A percentile compares a stretch with the other conserved stretches of the same genome.
phyloP scores from a whole-genome alignment of 2,888 invertebrate species.

The Charanyca ferruginea region DNA sequence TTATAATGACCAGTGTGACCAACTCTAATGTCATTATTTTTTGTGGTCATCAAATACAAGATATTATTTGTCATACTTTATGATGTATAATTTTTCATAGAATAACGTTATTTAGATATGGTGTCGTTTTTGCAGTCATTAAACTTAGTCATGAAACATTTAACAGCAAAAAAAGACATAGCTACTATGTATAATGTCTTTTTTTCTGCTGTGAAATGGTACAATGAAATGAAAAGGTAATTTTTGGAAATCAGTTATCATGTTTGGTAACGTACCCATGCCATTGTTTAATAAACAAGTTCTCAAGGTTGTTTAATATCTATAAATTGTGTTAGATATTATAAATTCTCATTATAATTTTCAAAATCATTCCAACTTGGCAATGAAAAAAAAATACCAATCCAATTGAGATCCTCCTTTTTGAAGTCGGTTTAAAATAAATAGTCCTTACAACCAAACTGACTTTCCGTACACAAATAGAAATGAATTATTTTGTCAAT shows the following conservation, averaged over 20 bases:
- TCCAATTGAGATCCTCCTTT: too few relatives aligned
- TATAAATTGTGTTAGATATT: neutral
- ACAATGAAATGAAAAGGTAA: neutral
- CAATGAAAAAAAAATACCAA: too few relatives aligned
- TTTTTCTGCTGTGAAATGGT: too few relatives aligned
- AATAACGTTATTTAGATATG: constrained; percentile 10
- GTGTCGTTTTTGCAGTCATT: constrained; percentile 40
- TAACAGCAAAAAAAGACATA: neutral
- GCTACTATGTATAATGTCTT: too few relatives aligned
- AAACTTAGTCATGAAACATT: constrained; percentile 6
- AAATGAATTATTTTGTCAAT: too few relatives aligned
- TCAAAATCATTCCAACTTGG: constrained; percentile 11
- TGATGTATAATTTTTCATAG: constrained; percentile 19
- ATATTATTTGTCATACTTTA: constrained; percentile 24
- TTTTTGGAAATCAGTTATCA: neutral
- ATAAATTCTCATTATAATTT: constrained; percentile 16
- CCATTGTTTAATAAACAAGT: neutral
- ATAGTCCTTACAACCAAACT: too few relatives aligned
- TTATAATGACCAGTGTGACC: constrained; percentile 34
- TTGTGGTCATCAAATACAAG: constrained; percentile 40
- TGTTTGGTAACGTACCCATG: neutral
- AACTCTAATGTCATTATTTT: constrained; percentile 31
- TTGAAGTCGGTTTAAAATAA: too few relatives aligned
- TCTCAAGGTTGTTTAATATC: neutral
- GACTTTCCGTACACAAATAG: too few relatives aligned